These are phyloP conservation scores for Danio aesculapii DNA, from an alignment of 2,797 vertebrate species.

Conservation along the genomic window DNA sequence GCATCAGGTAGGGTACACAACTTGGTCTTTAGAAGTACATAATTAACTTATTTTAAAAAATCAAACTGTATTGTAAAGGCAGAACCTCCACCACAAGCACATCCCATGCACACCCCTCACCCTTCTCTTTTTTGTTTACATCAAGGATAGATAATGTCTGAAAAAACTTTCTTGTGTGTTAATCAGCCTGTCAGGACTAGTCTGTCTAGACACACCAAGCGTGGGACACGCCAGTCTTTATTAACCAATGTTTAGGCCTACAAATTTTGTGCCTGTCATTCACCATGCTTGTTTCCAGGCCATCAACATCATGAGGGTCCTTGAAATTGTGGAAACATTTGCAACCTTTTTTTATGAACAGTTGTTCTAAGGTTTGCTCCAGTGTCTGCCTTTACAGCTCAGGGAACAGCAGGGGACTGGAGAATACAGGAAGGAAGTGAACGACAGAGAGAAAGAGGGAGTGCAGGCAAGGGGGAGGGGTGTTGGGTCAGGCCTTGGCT, in stretches of 20 bases:
- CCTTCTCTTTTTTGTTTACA: slow-evolving; percentile 29
- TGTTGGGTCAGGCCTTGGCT: slow-evolving; percentile 51
- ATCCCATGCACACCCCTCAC: neutral
- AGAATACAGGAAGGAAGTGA: slow-evolving; percentile 63
- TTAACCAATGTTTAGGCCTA: slow-evolving; percentile 8
- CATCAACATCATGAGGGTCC: slow-evolving; percentile 4
- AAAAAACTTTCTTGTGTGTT: neutral
- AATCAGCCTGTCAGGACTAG: slow-evolving; percentile 29
- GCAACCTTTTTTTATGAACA: neutral
- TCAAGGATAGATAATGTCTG: slow-evolving; percentile 19
- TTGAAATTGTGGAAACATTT: slow-evolving; percentile 14
- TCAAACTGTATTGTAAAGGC: neutral
- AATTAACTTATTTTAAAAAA: neutral
- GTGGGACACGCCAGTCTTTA: neutral
- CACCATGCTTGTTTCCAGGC: slow-evolving; percentile 4
- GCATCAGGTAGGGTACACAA: too few relatives aligned
- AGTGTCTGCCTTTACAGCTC: slow-evolving; percentile 38
- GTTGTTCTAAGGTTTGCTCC: slow-evolving; percentile 46
- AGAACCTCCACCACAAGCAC: neutral
- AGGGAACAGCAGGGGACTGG: slow-evolving; percentile 58
- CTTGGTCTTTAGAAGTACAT: too few relatives aligned
- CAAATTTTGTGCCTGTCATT: neutral
- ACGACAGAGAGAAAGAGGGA: slow-evolving; percentile 43
- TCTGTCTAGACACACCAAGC: slow-evolving; percentile 18
- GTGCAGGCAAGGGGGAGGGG: slow-evolving; percentile 53